phyloP scores from a whole-genome alignment of 2,797 vertebrate species.

The Hippopotamyrus pictus region DNA sequence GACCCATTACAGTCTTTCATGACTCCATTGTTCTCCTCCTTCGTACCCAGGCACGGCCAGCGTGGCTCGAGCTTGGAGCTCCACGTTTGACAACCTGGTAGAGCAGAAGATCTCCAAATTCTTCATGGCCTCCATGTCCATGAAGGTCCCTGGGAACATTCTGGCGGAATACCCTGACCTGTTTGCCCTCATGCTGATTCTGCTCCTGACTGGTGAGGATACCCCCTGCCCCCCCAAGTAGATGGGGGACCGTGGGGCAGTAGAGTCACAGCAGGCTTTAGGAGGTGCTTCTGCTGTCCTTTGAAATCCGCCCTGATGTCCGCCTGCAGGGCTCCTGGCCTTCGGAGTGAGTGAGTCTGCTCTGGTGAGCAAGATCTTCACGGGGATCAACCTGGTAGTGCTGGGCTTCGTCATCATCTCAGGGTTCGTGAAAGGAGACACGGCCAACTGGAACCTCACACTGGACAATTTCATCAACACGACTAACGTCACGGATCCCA shows the following conservation, averaged over 20 bases:
- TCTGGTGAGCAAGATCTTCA: conserved; percentile 92
- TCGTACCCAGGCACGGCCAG: conserved; percentile 77
- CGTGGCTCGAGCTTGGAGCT: conserved; percentile 89
- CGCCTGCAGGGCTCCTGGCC: conserved; percentile 70
- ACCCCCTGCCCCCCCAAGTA: background rate
- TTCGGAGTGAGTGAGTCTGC: conserved; percentile 90
- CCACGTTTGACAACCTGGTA: conserved; percentile 84
- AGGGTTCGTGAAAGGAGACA: conserved; percentile 80
- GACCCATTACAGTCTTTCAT: background rate
- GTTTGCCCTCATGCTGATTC: conserved; percentile 80
- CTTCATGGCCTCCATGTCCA: conserved; percentile 63
- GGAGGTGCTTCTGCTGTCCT: background rate
- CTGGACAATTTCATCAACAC: conserved; percentile 49
- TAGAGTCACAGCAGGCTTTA: background rate
- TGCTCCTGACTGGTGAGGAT: conserved; percentile 77
- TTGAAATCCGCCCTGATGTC: background rate
- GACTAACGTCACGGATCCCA: conserved; percentile 17
- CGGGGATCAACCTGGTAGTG: conserved; percentile 82
- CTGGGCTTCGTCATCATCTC: conserved; percentile 82
- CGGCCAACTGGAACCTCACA: conserved; percentile 77
- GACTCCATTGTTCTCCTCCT: background rate
- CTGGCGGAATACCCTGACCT: conserved; percentile 84
- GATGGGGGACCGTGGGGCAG: background rate
- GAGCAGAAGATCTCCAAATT: conserved; percentile 81
- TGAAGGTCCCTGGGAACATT: conserved; percentile 65